Conservation (phyloP, 2,888 invertebrate species). For the Alviniconcha strummeri region DNA sequence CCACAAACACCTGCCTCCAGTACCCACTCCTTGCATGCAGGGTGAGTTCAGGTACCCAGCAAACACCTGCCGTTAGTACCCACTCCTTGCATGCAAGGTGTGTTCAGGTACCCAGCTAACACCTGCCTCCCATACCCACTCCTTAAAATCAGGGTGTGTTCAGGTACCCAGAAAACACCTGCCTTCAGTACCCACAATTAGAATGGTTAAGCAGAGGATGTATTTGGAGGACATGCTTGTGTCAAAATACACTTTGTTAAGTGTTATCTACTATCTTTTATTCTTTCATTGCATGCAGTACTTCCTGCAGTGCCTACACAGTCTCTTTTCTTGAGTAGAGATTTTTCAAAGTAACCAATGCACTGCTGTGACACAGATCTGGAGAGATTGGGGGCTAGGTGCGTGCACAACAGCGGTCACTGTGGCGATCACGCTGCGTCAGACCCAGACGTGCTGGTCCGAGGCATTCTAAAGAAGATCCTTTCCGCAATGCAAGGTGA, state of each 20-base stretch:
- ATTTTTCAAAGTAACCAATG: no score
- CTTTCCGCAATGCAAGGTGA: constrained; percentile 25
- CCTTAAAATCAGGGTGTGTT: no score
- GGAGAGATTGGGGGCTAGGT: constrained; percentile 19
- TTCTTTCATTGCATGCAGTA: no score
- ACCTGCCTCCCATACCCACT: no score
- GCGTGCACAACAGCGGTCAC: constrained; percentile 17
- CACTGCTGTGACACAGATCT: neutral
- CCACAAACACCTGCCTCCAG: neutral
- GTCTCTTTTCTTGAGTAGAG: no score
- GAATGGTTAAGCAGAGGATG: no score
- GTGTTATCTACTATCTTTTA: no score
- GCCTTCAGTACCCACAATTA: neutral
- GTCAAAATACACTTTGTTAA: no score
- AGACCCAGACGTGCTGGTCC: constrained; percentile 28
- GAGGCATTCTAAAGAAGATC: constrained; percentile 18
- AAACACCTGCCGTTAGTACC: neutral
- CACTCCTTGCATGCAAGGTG: no score
- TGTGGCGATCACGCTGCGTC: neutral
- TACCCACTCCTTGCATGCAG: neutral
- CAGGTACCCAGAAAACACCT: neutral
- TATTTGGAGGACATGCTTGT: no score
- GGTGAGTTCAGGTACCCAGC: neutral
- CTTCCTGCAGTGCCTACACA: no score
- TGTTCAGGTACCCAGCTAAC: no score